A percentile compares a stretch with the other conserved stretches of the same genome.
These are phyloP conservation scores for Salvelinus namaycush DNA, from an alignment of 2,113 vertebrate species.

Conservation along the genomic window DNA sequence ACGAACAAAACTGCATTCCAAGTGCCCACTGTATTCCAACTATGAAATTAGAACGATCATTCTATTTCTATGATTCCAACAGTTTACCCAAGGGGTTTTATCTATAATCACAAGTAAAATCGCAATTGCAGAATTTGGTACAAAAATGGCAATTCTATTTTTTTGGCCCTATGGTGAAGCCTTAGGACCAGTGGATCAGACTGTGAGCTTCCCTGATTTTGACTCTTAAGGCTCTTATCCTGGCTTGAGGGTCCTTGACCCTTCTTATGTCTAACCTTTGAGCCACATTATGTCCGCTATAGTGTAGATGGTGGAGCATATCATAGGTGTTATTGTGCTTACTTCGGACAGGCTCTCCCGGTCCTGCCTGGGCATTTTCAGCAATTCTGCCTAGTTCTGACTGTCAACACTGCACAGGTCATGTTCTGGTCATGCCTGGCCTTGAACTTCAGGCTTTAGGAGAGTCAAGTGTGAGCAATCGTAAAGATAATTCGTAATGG, in stretches of 20 bases:
- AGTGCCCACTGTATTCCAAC: too few relatives aligned
- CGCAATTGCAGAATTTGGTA: too few relatives aligned
- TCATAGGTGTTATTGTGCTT: slow-evolving; percentile 21
- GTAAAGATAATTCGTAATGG: not conserved
- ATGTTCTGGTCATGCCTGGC: not conserved
- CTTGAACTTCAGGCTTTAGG: not conserved
- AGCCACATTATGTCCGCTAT: not conserved
- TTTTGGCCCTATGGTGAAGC: too few relatives aligned
- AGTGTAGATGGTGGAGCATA: not conserved
- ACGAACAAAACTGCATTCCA: too few relatives aligned
- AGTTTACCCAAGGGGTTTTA: slow-evolving; percentile 27
- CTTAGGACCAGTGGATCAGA: too few relatives aligned
- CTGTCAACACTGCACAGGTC: slow-evolving; percentile 14
- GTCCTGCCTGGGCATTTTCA: not conserved
- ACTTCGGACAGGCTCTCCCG: not conserved
- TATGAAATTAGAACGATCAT: too few relatives aligned
- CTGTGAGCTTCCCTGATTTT: too few relatives aligned
- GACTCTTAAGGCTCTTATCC: not conserved
- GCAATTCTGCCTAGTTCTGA: not conserved
- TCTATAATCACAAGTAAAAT: too few relatives aligned
- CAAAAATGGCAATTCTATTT: too few relatives aligned
- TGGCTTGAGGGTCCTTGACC: not conserved
- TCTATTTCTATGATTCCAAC: too few relatives aligned
- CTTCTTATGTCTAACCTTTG: not conserved
- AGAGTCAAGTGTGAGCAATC: not conserved